Conservation (phyloP, 1,140 invertebrate species). For the Drepana arcuata region DNA sequence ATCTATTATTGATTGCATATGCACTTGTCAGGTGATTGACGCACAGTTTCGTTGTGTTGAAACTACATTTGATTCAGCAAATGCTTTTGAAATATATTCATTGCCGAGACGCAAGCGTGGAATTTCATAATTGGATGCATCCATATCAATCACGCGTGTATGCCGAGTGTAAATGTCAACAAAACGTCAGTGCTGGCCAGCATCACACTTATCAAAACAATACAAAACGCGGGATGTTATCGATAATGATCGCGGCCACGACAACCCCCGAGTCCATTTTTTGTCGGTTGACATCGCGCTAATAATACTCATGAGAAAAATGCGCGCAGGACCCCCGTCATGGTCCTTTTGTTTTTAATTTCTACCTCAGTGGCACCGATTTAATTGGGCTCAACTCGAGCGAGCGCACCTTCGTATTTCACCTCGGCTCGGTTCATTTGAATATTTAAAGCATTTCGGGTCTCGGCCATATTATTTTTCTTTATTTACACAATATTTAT, state of each 20-base stretch:
- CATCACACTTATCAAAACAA: conserved; percentile 67
- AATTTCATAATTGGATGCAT: conserved; percentile 16
- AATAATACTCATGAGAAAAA: conserved; percentile 72
- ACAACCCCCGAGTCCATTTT: conserved; percentile 61
- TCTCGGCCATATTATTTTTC: conserved; percentile 57
- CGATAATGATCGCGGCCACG: conserved; percentile 59
- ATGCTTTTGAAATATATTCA: too few species aligned
- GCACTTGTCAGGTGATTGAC: conserved; percentile 36
- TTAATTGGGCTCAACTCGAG: conserved; percentile 67
- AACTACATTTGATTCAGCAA: conserved; percentile 2
- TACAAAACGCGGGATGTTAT: conserved; percentile 65
- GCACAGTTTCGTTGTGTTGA: conserved; percentile 15
- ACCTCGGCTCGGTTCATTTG: conserved; percentile 68
- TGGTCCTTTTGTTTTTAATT: conserved; percentile 71
- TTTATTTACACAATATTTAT: conserved; percentile 69
- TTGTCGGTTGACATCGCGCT: conserved; percentile 68
- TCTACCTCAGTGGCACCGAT: conserved; percentile 71
- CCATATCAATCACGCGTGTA: conserved; percentile 50
- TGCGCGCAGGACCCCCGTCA: conserved; percentile 61
- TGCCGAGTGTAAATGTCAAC: conserved; percentile 51
- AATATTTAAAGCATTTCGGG: conserved; percentile 71
- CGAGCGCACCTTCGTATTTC: conserved; percentile 68
- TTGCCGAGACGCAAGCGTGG: conserved; percentile 8
- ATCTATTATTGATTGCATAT: too few species aligned
- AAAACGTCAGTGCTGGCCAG: conserved; percentile 36